Conservation (phyloP, 2,113 vertebrate genomes). For the Prunella himalayana region DNA sequence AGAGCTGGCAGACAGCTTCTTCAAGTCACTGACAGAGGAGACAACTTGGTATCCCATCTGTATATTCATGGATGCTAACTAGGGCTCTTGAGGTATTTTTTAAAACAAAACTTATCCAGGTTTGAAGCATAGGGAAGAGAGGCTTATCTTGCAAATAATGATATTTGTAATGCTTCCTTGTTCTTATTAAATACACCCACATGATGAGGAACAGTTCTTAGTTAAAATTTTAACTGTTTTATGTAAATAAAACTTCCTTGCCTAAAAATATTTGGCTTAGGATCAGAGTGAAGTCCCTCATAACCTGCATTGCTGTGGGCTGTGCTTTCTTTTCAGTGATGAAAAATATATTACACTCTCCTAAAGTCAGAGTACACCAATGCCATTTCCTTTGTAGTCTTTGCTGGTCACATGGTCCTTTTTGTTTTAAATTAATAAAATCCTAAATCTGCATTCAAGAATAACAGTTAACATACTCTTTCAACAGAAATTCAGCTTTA, state of each 20-base stretch:
- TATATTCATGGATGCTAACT: neutral
- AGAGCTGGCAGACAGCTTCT: neutral
- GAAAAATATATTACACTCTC: slow-evolving; percentile 69
- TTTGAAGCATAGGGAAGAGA: neutral
- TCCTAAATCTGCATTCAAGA: slow-evolving; percentile 63
- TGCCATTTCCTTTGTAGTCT: slow-evolving; percentile 72
- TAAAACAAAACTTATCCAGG: neutral
- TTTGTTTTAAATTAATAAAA: slow-evolving; percentile 74
- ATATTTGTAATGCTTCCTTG: slow-evolving; percentile 39
- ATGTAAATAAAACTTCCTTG: slow-evolving; percentile 68
- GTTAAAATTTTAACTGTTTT: slow-evolving; percentile 62
- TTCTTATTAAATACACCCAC: slow-evolving; percentile 41
- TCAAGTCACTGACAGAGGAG: neutral
- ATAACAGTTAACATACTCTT: slow-evolving; percentile 60
- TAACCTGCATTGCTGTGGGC: slow-evolving; percentile 69
- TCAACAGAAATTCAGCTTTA: slow-evolving; percentile 63
- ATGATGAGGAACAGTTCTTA: slow-evolving; percentile 34
- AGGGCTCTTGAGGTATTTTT: neutral
- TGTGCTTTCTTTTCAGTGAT: slow-evolving; percentile 63
- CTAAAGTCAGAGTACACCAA: slow-evolving; percentile 59
- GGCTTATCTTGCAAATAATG: slow-evolving; percentile 19
- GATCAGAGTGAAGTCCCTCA: slow-evolving; percentile 69
- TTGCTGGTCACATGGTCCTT: slow-evolving; percentile 51
- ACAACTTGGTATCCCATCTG: neutral
- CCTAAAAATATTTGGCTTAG: slow-evolving; percentile 65